phyloP scores from a whole-genome alignment of 2,797 vertebrate species.

The Phalloptychus januarius region DNA sequence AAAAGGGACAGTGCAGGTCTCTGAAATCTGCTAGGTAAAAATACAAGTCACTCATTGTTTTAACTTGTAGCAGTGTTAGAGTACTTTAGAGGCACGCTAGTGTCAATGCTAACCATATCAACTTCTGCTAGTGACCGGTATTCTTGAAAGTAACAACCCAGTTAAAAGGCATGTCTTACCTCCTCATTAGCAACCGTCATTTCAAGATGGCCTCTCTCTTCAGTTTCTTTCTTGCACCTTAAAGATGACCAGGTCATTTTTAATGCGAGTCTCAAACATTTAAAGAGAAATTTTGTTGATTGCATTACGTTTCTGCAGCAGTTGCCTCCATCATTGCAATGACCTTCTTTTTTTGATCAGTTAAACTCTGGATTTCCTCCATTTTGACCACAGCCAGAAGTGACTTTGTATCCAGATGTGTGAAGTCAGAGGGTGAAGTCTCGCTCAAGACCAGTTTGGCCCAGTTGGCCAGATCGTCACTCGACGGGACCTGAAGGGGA shows the following conservation, averaged over 20 bases:
- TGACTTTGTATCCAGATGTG: constrained; percentile 14
- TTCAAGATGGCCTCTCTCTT: constrained; percentile 33
- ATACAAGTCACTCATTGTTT: too few relatives aligned
- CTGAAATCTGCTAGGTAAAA: too few relatives aligned
- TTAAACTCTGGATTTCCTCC: constrained; percentile 31
- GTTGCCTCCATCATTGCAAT: constrained; percentile 34
- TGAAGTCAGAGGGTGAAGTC: constrained; percentile 8
- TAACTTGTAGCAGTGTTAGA: too few relatives aligned
- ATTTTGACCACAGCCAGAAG: constrained; percentile 51
- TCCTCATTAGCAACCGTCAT: constrained; percentile 31
- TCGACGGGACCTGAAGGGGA: constrained; percentile 51
- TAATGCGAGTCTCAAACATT: not conserved
- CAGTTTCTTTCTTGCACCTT: constrained; percentile 43
- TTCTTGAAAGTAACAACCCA: not conserved
- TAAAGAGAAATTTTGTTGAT: not conserved
- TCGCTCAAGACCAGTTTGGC: constrained; percentile 43
- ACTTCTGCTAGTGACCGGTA: not conserved
- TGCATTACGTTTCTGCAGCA: constrained; percentile 41
- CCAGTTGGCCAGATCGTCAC: constrained; percentile 33
- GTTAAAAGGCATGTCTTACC: constrained; percentile 45
- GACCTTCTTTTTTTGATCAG: constrained; percentile 32
- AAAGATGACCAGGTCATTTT: not conserved
- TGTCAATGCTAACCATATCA: not conserved
- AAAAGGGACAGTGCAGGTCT: too few relatives aligned
- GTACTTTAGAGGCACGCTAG: too few relatives aligned